Conservation (phyloP, 2,797 vertebrate species). For the Spheniscus humboldti region DNA sequence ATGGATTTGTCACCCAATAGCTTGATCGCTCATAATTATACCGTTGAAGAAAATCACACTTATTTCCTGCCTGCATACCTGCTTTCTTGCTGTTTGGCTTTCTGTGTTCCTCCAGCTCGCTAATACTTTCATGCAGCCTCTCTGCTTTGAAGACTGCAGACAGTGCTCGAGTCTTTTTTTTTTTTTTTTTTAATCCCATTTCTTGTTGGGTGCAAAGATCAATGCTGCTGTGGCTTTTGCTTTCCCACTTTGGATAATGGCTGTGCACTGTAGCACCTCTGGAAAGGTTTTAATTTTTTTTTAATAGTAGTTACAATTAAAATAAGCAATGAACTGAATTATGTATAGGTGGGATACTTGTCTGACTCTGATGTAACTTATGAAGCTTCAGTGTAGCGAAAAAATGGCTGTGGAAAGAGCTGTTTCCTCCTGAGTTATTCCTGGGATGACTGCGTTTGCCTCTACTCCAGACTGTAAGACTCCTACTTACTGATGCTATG, state of each 20-base stretch:
- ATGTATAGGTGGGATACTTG: neutral
- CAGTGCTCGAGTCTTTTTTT: neutral
- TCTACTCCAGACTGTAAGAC: neutral
- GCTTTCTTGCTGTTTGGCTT: neutral
- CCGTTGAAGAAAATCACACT: neutral
- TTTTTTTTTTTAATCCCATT: neutral
- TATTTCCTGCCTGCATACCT: neutral
- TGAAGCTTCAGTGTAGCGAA: neutral
- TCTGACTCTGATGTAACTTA: neutral
- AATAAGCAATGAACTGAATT: neutral
- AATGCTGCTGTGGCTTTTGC: neutral
- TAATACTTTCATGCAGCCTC: neutral
- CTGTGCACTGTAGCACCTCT: neutral
- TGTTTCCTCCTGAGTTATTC: neutral
- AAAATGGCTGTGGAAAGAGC: neutral
- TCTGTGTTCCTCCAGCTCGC: neutral
- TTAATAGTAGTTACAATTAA: neutral
- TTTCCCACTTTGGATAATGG: neutral
- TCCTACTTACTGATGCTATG: neutral
- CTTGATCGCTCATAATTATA: fast-evolving
- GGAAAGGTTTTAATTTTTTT: neutral
- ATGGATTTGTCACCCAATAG: neutral
- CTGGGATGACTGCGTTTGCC: neutral
- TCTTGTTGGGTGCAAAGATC: neutral
- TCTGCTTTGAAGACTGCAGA: neutral